phyloP scores from a whole-genome alignment of 2,888 invertebrate genomes.

The Melanargia galathea region DNA sequence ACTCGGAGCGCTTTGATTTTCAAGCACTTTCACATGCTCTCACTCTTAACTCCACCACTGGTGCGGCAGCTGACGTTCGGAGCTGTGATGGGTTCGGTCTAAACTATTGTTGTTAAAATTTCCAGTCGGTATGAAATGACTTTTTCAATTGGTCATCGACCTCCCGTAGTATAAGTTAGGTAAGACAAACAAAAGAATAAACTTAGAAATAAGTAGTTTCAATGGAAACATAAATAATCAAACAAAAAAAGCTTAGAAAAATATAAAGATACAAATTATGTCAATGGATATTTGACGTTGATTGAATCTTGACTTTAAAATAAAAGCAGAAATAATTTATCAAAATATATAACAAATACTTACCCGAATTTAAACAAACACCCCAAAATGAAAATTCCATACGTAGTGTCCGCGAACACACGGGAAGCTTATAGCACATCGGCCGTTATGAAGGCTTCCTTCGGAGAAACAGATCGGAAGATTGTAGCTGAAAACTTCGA shows the following conservation, averaged over 20 bases:
- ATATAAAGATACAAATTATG: background rate
- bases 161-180: too few relatives aligned
- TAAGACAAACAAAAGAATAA: background rate
- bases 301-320: background rate
- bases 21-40: too few relatives aligned
- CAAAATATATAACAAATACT: background rate
- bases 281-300: background rate
- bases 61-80: too few relatives aligned
- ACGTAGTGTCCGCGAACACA: slow-evolving; percentile 62
- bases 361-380: background rate
- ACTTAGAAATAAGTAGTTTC: background rate
- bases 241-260: background rate
- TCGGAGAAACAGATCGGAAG: slow-evolving; percentile 58
- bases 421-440: slow-evolving; percentile 62
- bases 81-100: too few relatives aligned
- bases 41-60: too few relatives aligned
- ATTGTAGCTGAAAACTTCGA: slow-evolving; percentile 71
- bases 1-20: too few relatives aligned
- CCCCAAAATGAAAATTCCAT: slow-evolving; percentile 70
- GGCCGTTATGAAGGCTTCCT: slow-evolving; percentile 52
- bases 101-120: too few relatives aligned
- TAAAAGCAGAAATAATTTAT: background rate
- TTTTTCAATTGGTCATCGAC: too few relatives aligned
- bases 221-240: too few relatives aligned
- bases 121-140: too few relatives aligned